These are phyloP conservation scores for Calidris pugnax DNA, from an alignment of 2,113 vertebrate genomes.

Conservation along the genomic window DNA sequence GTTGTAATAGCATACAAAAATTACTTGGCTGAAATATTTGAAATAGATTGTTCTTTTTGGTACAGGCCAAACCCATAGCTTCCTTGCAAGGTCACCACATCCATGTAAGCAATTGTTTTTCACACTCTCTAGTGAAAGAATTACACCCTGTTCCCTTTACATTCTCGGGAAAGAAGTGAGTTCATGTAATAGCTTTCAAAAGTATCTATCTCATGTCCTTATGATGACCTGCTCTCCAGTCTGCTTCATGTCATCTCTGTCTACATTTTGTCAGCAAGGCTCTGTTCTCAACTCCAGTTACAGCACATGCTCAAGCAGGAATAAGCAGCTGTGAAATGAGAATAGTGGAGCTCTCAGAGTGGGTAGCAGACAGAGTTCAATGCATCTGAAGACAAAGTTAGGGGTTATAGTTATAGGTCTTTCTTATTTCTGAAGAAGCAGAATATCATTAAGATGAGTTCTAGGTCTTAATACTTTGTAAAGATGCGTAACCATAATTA, in stretches of 20 bases:
- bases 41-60: neutral
- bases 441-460: neutral
- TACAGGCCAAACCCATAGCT: neutral
- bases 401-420: neutral
- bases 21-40: neutral
- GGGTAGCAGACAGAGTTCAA: neutral
- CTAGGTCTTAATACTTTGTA: neutral
- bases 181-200: neutral
- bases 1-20: neutral
- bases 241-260: neutral
- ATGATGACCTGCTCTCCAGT: neutral
- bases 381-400: neutral
- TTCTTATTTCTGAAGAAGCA: neutral
- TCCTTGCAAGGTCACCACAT: neutral
- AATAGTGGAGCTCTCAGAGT: neutral
- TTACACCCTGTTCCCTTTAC: neutral
- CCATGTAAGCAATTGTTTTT: neutral
- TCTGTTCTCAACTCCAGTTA: neutral
- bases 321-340: neutral
- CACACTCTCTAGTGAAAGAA: neutral
- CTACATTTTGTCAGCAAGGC: neutral
- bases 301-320: neutral
- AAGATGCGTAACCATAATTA: slow-evolving; percentile 25
- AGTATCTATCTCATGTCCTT: neutral
- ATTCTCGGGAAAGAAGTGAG: neutral